Evolutionary conservation across 2,888 invertebrate species (phyloP).

Genomic region (Spilarctia lutea): DNA sequence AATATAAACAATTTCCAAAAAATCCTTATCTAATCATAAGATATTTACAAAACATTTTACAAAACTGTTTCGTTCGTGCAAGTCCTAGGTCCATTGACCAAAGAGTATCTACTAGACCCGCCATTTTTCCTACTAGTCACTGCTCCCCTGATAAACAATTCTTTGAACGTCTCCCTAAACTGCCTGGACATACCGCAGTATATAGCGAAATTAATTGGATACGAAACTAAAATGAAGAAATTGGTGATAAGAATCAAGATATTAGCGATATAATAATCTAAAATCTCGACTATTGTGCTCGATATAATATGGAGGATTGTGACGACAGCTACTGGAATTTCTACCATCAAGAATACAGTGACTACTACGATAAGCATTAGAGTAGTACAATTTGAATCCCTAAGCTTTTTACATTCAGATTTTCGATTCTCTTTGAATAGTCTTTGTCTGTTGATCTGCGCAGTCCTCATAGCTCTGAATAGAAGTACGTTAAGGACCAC

Average conservation of each 20-base stretch:
- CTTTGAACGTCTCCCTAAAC: slow-evolving; percentile 97
- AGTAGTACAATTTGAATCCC: slow-evolving; percentile 94
- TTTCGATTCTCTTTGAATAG: slow-evolving; percentile 92
- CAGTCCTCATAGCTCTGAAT: slow-evolving; percentile 94
- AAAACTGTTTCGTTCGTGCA: slow-evolving; percentile 95
- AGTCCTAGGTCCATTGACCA: slow-evolving; percentile 93
- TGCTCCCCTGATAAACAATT: slow-evolving; percentile 90
- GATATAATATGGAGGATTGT: slow-evolving; percentile 94
- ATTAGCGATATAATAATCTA: slow-evolving; percentile 93
- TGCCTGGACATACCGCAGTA: slow-evolving; percentile 98
- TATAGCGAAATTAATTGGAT: slow-evolving; percentile 97
- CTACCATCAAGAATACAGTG: slow-evolving; percentile 93
- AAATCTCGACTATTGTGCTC: slow-evolving; percentile 89
- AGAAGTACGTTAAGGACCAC: slow-evolving; percentile 95
- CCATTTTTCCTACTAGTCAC: slow-evolving; percentile 88
- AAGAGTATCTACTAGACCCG: slow-evolving; percentile 91
- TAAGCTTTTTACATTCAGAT: slow-evolving; percentile 91
- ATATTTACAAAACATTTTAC: slow-evolving; percentile 88
- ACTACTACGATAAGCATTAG: slow-evolving; percentile 96
- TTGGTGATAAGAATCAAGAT: slow-evolving; percentile 93
- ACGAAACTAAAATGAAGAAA: slow-evolving; percentile 96
- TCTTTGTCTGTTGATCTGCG: slow-evolving; percentile 92
- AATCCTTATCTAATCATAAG: slow-evolving; percentile 40
- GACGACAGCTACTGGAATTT: slow-evolving; percentile 94
- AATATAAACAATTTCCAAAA: slow-evolving; percentile 33